Evolutionary conservation across 2,888 invertebrate species (phyloP).

Genomic region (Acanthosepion esculentum): DNA sequence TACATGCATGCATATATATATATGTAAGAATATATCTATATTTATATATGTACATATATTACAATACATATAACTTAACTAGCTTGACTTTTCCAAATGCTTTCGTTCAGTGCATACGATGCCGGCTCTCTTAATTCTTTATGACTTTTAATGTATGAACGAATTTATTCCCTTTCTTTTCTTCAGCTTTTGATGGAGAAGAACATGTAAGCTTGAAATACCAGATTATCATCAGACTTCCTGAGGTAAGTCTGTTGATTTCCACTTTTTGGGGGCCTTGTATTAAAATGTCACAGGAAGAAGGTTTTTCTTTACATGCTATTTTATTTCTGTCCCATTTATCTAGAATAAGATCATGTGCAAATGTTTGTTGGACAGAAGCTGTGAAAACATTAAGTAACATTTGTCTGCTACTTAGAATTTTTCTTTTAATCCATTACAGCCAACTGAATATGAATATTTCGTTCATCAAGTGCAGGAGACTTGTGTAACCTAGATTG

Average conservation of each 20-base stretch:
- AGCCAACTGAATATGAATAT: too few relatives aligned
- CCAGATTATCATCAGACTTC: slow-evolving; percentile 65
- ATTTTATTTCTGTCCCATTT: neutral
- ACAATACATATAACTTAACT: too few relatives aligned
- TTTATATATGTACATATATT: too few relatives aligned
- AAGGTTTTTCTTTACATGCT: neutral
- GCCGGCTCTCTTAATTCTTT: neutral
- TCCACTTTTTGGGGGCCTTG: neutral
- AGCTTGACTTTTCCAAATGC: too few relatives aligned
- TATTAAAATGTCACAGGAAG: neutral
- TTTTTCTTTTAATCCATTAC: too few relatives aligned
- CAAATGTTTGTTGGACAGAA: neutral
- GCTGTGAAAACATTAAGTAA: neutral
- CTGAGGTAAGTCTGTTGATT: slow-evolving; percentile 57
- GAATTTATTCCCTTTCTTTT: neutral
- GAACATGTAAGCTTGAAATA: slow-evolving; percentile 62
- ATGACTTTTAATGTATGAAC: neutral
- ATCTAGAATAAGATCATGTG: neutral
- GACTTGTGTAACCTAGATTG: too few relatives aligned
- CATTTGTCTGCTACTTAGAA: too few relatives aligned
- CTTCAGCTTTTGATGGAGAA: slow-evolving; percentile 63
- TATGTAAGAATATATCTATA: too few relatives aligned
- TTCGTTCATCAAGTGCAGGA: too few relatives aligned
- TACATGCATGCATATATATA: too few relatives aligned
- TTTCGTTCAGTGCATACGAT: neutral